Percentiles rank a stretch among this genome's conserved stretches.
Evolutionary conservation across 2,797 vertebrate species (phyloP).

Genomic region (Eulemur rubriventer): DNA sequence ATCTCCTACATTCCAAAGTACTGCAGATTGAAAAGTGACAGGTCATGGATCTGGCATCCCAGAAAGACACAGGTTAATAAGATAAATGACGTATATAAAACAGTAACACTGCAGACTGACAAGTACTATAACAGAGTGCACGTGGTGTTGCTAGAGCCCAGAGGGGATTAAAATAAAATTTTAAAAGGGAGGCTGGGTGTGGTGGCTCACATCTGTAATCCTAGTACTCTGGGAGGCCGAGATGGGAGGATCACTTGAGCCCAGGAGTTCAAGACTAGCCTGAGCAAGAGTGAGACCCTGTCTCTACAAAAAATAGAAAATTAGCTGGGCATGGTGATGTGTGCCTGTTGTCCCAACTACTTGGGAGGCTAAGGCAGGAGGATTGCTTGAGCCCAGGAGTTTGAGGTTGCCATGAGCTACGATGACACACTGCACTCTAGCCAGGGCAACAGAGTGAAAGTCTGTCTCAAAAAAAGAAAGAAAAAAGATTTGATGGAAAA

Average conservation of each 20-base stretch:
- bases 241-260: not conserved
- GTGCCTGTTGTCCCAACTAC: not conserved
- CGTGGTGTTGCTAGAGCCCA: not conserved
- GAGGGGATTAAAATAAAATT: not conserved
- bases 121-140: fast-evolving
- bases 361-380: not conserved
- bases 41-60: not conserved
- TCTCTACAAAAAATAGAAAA: not conserved
- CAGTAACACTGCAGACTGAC: not conserved
- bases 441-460: not conserved
- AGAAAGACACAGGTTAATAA: not conserved
- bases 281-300: not conserved
- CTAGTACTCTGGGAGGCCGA: not conserved
- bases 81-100: fast-evolving
- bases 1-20: fast-evolving
- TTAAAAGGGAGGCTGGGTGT: not conserved
- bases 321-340: not conserved
- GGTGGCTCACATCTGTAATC: not conserved
- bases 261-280: not conserved
- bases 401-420: not conserved
- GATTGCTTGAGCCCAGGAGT: not conserved
- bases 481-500: not conserved
- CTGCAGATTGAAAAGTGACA: not conserved
- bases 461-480: no score
- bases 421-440: not conserved